Conservation (phyloP, 2,113 vertebrate species). For the Apteryx owenii region DNA sequence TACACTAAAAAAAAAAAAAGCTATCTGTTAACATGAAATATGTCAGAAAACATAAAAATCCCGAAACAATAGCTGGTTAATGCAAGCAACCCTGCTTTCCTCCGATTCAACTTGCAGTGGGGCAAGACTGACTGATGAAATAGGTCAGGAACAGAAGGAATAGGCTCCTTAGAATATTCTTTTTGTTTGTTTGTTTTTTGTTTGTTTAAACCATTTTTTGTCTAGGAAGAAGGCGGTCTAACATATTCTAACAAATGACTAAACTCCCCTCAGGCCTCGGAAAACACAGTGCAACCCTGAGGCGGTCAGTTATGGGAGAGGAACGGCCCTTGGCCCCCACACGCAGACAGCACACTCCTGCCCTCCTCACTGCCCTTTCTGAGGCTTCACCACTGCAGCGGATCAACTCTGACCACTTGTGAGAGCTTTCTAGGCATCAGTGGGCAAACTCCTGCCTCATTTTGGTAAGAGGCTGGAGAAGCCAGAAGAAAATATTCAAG, state of each 20-base stretch:
- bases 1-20: background rate
- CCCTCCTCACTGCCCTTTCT: background rate
- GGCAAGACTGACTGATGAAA: background rate
- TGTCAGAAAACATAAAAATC: background rate
- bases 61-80: background rate
- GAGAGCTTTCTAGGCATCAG: background rate
- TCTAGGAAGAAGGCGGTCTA: background rate
- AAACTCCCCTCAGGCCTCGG: background rate
- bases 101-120: background rate
- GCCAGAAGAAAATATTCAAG: background rate
- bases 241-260: background rate
- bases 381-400: background rate
- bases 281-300: background rate
- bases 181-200: background rate
- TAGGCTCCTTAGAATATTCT: background rate
- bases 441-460: background rate
- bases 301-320: background rate
- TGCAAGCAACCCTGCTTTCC: background rate
- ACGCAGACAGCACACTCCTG: background rate
- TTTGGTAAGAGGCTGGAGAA: background rate
- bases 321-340: background rate
- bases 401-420: background rate
- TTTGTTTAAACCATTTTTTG: background rate
- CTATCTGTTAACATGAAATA: rapidly evolving
- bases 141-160: background rate